phyloP scores from a whole-genome alignment of 2,797 vertebrate genomes.

The Danio jaintianensis region DNA sequence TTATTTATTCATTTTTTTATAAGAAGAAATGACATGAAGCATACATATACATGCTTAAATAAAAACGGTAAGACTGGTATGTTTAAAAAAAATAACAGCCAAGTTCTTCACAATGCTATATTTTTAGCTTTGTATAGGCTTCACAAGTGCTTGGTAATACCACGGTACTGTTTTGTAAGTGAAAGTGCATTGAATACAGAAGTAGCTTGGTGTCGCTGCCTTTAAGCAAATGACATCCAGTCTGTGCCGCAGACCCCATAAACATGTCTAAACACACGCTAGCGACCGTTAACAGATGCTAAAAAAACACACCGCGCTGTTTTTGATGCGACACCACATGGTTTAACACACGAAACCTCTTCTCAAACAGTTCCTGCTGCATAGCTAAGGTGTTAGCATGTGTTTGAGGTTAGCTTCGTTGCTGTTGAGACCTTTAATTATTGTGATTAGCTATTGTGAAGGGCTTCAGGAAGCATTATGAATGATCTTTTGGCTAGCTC shows the following conservation, averaged over 20 bases:
- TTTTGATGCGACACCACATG: slow-evolving; percentile 56
- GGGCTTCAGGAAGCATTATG: slow-evolving; percentile 72
- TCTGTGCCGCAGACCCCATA: slow-evolving; percentile 68
- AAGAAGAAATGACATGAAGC: no score
- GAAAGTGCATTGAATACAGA: not conserved
- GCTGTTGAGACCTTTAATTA: no score
- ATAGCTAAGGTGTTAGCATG: slow-evolving; percentile 23
- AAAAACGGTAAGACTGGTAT: not conserved
- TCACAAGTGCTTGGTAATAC: not conserved
- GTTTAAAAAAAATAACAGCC: not conserved
- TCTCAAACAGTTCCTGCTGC: slow-evolving; percentile 35
- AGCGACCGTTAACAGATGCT: slow-evolving; percentile 32
- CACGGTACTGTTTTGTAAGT: not conserved
- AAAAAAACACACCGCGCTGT: slow-evolving; percentile 23
- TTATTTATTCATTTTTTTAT: not conserved
- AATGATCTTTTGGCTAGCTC: slow-evolving; percentile 62
- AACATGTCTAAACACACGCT: slow-evolving; percentile 73
- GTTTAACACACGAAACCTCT: slow-evolving; percentile 29
- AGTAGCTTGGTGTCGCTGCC: slow-evolving; percentile 29
- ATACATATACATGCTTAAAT: not conserved
- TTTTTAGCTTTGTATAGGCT: not conserved
- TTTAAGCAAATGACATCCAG: slow-evolving; percentile 69
- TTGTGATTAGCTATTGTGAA: slow-evolving; percentile 11
- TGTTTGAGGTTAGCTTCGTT: slow-evolving; percentile 47
- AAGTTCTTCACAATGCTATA: not conserved